A percentile compares a stretch with the other conserved stretches of the same genome.
Evolutionary conservation across 2,797 vertebrate genomes (phyloP).

Genomic region (Myotis pilosus): DNA sequence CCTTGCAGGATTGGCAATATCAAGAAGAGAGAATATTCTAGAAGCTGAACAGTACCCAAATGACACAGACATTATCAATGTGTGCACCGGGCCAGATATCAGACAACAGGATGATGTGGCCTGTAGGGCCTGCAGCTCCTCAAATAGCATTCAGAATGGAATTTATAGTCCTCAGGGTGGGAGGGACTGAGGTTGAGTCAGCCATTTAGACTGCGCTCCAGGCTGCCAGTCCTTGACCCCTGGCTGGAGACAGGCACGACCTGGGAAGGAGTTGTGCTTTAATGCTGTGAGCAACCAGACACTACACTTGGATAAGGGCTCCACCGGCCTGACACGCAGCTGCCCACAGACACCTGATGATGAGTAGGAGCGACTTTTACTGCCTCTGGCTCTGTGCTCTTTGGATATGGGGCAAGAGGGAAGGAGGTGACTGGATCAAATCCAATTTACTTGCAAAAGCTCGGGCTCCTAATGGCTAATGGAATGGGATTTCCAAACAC

Average conservation of each 20-base stretch:
- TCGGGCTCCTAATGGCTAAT: not conserved
- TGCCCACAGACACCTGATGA: not conserved
- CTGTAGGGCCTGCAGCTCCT: not conserved
- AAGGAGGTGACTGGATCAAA: not conserved
- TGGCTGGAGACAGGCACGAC: not conserved
- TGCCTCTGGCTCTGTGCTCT: not conserved
- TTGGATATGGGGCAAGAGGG: not conserved
- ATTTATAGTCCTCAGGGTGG: not conserved
- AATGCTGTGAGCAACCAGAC: not conserved
- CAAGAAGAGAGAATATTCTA: not conserved
- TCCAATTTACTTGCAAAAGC: not conserved
- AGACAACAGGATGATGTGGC: not conserved
- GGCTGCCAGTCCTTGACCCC: constrained; percentile 5
- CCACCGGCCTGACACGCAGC: not conserved
- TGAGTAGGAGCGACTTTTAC: not conserved
- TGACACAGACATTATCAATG: not conserved
- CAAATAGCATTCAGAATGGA: not conserved
- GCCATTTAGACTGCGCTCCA: not conserved
- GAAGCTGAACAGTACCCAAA: not conserved
- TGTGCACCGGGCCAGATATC: not conserved
- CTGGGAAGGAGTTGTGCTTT: not conserved
- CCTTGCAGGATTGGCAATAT: not conserved
- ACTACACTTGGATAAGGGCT: not conserved
- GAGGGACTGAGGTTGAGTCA: not conserved
- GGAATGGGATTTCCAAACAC: constrained; percentile 1